These are phyloP conservation scores for Entomobrya multifasciata DNA, from an alignment of 2,888 invertebrate species.

Conservation along the genomic window DNA sequence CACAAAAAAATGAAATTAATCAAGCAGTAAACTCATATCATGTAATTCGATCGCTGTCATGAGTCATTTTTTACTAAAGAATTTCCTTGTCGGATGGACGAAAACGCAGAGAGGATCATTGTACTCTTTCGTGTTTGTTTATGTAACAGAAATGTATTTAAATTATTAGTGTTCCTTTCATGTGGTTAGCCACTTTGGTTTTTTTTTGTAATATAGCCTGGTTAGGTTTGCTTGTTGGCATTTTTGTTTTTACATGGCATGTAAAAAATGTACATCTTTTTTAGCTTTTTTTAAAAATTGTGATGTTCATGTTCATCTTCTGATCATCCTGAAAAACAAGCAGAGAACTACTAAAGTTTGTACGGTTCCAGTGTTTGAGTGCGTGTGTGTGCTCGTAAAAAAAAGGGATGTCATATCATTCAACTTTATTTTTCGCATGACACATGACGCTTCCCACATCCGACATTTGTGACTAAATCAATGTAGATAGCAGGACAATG, in stretches of 20 bases:
- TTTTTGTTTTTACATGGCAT: background rate
- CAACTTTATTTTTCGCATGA: slow-evolving; percentile 16
- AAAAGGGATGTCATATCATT: slow-evolving; percentile 46
- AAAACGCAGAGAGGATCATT: slow-evolving; percentile 35
- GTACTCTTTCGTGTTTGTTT: slow-evolving; percentile 17
- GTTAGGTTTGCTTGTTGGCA: background rate
- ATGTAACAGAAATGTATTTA: slow-evolving; percentile 14
- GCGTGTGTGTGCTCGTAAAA: slow-evolving; percentile 2
- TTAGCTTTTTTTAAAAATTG: background rate
- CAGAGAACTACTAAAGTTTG: background rate
- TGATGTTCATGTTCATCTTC: slow-evolving; percentile 10
- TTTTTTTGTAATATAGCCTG: background rate
- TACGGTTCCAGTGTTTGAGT: slow-evolving; percentile 40
- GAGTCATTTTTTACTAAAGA: background rate
- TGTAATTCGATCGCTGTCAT: slow-evolving; percentile 43
- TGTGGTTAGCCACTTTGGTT: background rate
- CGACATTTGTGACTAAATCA: slow-evolving; percentile 4
- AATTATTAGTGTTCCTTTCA: background rate
- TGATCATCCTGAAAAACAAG: background rate
- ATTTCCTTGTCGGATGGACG: too few relatives aligned
- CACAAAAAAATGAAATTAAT: slow-evolving; percentile 26
- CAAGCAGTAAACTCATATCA: slow-evolving; percentile 49
- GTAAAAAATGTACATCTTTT: background rate
- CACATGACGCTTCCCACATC: slow-evolving; percentile 47
- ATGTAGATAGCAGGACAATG: background rate